Evolutionary conservation across 2,888 invertebrate species (phyloP), one percentile per base, ranked within the genome.

Genomic region (Agriopis marginaria): DNA sequence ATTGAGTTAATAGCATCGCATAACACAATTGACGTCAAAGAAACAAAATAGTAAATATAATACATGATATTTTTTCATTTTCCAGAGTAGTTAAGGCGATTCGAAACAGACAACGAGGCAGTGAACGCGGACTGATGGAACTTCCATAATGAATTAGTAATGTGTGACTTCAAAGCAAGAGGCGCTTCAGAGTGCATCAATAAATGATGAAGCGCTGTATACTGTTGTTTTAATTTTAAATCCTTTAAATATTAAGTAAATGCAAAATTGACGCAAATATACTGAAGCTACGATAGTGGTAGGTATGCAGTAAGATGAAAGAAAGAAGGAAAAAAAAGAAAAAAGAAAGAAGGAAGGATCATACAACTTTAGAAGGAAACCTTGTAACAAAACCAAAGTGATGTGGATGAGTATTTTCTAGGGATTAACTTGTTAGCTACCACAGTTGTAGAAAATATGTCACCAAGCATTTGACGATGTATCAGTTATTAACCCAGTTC

Each of bases 101-200:
- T 49, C 56, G 68, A 69, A 73, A 66, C 72, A 70, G 58, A 65
- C 66, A 68, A 72, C 75, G 65, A 32, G 66, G 70, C 75, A n/a
- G 62, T 58, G 67, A 62, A 63, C 49, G 60, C 62, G 76, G 76
- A 75, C 66, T 68, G 62, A 55, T 40, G 66, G 23, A 63, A 60
- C 63, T 66, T 68, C 55, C 62, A 42, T 54, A 59, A 70, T 75
- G 65, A 73, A 77, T 77, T 58, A 60, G 50, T 71, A 74, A 75
- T 70, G 69, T 65, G 66, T 73, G 69, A 68, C 66, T 72, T 73
- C 71, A 72, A 75, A 71, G 75, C 73, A 77, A 72, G 58, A 73
- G 74, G 73, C 74, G 77, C 74, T 75, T 68, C 69, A 45, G 50
- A 71, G 66, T 68, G 63, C 47, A 62, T 71, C 63, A 72, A 74